A percentile compares a stretch with the other conserved stretches of the same genome.
These are phyloP conservation scores for Phataginus tetradactyla DNA, from an alignment of 2,797 vertebrate species.

Conservation along the genomic window DNA sequence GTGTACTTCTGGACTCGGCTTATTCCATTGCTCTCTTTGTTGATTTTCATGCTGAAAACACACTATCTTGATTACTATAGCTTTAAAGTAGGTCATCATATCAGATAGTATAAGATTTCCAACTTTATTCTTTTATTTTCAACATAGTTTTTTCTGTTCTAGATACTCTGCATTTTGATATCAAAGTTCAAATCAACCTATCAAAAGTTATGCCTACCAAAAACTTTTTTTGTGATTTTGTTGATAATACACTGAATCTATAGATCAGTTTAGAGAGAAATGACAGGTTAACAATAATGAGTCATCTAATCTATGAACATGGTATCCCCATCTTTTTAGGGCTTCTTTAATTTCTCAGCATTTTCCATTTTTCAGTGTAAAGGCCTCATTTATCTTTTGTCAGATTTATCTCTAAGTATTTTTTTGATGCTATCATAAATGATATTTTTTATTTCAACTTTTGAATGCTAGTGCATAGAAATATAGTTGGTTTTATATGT, in stretches of 20 bases:
- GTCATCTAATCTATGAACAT: not conserved
- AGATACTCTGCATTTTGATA: not conserved
- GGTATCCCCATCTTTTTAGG: not conserved
- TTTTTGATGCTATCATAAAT: not conserved
- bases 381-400: not conserved
- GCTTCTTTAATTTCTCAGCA: not conserved
- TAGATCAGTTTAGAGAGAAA: not conserved
- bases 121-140: not conserved
- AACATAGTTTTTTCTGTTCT: not conserved
- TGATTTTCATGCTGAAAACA: not conserved
- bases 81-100: not conserved
- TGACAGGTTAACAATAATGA: not conserved
- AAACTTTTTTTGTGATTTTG: not conserved
- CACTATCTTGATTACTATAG: not conserved
- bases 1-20: not conserved
- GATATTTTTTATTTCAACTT: not conserved
- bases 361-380: not conserved
- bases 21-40: not conserved
- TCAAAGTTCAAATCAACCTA: not conserved
- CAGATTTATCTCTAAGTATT: not conserved
- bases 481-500: not conserved
- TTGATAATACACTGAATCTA: not conserved
- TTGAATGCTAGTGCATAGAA: not conserved
- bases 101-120: not conserved
- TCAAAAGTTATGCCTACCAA: not conserved